Evolutionary conservation across 1,140 invertebrate species (phyloP).

Genomic region (Neotoxoptera formosana): DNA sequence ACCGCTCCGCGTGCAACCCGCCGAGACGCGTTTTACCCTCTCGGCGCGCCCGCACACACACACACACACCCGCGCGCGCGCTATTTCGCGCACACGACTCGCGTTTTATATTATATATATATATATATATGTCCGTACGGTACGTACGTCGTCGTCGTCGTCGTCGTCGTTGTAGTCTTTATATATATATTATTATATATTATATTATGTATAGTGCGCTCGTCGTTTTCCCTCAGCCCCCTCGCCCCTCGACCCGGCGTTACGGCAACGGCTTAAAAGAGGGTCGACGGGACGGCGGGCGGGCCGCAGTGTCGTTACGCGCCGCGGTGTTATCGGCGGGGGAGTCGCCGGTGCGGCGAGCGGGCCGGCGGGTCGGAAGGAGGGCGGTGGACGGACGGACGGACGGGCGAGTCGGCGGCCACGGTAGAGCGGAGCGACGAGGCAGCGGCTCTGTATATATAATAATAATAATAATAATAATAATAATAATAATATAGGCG

Average conservation of each 20-base stretch:
- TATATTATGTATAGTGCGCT: slow-evolving; percentile 1
- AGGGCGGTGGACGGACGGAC: neutral
- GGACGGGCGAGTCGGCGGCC: neutral
- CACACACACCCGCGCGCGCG: neutral
- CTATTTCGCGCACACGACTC: neutral
- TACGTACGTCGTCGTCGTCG: neutral
- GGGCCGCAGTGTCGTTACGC: slow-evolving; percentile 7
- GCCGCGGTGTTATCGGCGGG: neutral
- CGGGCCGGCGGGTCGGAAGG: neutral
- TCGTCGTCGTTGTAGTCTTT: neutral
- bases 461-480: neutral
- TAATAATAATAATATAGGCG: neutral
- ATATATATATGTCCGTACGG: neutral
- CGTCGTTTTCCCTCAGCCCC: neutral
- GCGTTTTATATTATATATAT: neutral
- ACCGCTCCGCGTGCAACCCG: neutral
- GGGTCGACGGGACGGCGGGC: slow-evolving; percentile 30
- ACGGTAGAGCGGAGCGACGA: neutral
- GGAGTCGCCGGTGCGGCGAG: neutral
- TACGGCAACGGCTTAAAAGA: slow-evolving; percentile 25
- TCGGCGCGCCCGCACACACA: neutral
- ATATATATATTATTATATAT: neutral
- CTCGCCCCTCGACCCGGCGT: neutral
- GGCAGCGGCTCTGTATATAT: neutral
- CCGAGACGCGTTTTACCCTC: slow-evolving; percentile 8